phyloP scores from a whole-genome alignment of 2,113 vertebrate species.

The Osmerus eperlanus region DNA sequence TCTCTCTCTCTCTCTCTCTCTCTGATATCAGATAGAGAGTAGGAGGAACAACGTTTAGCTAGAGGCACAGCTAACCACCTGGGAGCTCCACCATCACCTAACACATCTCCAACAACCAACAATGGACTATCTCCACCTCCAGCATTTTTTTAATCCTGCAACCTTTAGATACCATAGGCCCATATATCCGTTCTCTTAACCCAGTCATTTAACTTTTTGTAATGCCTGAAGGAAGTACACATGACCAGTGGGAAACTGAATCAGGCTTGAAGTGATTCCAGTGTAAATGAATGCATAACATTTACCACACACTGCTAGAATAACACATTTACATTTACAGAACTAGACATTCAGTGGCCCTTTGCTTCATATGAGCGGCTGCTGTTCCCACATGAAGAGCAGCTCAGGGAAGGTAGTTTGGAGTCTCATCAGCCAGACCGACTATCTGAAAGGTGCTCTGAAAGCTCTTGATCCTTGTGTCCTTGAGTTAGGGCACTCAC shows the following conservation, averaged over 20 bases:
- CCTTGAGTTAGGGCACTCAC: background rate
- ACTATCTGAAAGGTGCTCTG: conserved; percentile 3
- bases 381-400: conserved; percentile 5
- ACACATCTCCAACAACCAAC: background rate
- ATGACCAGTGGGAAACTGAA: conserved; percentile 5
- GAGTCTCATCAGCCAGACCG: background rate
- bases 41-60: background rate
- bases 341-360: background rate
- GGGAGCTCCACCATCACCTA: background rate
- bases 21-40: background rate
- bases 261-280: conserved; percentile 7
- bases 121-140: background rate
- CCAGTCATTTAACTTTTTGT: conserved; percentile 33
- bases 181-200: conserved; percentile 22
- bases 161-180: conserved; percentile 28
- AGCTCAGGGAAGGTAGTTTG: conserved; percentile 3
- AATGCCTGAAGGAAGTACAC: conserved; percentile 20
- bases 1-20: background rate
- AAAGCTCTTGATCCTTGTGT: conserved; percentile 10
- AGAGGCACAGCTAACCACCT: background rate
- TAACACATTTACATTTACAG: background rate
- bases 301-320: background rate
- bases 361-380: background rate
- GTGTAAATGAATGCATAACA: background rate
- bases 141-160: conserved; percentile 33